These are phyloP conservation scores for Malachius bipustulatus DNA, from an alignment of 2,888 invertebrate genomes.

Conservation along the genomic window DNA sequence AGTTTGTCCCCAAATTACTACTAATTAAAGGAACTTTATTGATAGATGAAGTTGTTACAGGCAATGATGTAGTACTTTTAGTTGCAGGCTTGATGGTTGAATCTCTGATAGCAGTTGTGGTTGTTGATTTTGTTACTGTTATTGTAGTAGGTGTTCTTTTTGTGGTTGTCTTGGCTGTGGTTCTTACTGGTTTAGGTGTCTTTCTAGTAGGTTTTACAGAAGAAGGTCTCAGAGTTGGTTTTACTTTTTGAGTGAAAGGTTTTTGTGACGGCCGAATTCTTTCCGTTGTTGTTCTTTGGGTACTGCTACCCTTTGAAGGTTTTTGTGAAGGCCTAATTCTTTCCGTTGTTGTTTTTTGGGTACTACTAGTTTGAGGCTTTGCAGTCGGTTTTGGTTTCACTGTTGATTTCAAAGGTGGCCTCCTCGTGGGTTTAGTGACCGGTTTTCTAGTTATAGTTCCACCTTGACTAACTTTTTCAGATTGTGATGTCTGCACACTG, in stretches of 20 bases:
- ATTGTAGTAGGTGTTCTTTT: conserved; percentile 19
- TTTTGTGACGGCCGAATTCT: conserved; percentile 12
- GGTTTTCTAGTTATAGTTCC: too few relatives aligned
- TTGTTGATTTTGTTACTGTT: conserved; percentile 20
- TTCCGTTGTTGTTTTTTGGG: conserved; percentile 12
- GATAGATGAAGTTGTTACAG: too few relatives aligned
- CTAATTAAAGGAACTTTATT: too few relatives aligned
- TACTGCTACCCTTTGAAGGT: too few relatives aligned
- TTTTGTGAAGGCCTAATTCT: conserved; percentile 12
- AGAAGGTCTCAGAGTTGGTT: conserved; percentile 12
- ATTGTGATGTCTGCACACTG: too few relatives aligned
- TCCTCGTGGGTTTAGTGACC: too few relatives aligned
- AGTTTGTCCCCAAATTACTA: too few relatives aligned
- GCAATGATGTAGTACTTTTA: conserved; percentile 15
- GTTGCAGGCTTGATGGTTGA: conserved; percentile 16
- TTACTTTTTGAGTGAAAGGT: conserved; percentile 17
- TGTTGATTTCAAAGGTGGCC: too few relatives aligned
- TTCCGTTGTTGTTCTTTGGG: conserved; percentile 12
- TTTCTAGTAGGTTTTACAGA: conserved; percentile 12
- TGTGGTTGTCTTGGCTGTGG: conserved; percentile 23
- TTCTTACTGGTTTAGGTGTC: conserved; percentile 17
- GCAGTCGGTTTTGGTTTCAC: conserved; percentile 15
- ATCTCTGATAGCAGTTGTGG: conserved; percentile 17
- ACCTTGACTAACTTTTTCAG: too few relatives aligned
- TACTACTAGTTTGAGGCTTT: too few relatives aligned